These are phyloP conservation scores for Eurosta solidaginis DNA, from an alignment of 1,140 invertebrate species.

Conservation along the genomic window DNA sequence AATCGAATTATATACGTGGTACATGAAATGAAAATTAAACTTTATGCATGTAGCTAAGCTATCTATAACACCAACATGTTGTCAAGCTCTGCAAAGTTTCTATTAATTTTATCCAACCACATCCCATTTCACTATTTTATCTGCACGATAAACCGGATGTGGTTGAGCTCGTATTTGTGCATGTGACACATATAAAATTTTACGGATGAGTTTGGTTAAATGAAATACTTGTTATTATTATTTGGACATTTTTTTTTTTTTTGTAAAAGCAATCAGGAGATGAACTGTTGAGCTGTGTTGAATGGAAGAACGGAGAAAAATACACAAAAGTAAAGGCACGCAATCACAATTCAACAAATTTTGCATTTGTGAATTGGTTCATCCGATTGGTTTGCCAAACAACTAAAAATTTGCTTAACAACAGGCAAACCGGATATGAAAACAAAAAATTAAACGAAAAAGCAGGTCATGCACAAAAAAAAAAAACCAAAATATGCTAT, in stretches of 20 bases:
- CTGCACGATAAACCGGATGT: not conserved
- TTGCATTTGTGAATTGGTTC: not conserved
- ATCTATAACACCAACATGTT: too few relatives aligned
- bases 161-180: not conserved
- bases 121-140: too few relatives aligned
- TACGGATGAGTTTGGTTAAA: not conserved
- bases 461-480: not conserved
- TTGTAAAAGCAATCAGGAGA: slow-evolving; percentile 2
- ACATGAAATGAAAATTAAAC: too few relatives aligned
- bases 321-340: not conserved
- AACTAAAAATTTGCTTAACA: slow-evolving; percentile 17
- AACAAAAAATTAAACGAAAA: not conserved
- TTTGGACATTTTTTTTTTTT: slow-evolving; percentile 7
- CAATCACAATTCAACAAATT: not conserved
- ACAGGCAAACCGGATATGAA: not conserved
- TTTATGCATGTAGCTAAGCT: too few relatives aligned
- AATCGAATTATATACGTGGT: too few relatives aligned
- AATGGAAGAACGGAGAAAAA: not conserved
- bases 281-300: not conserved
- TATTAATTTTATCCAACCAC: too few relatives aligned
- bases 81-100: too few relatives aligned
- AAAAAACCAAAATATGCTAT: not conserved
- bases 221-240: not conserved
- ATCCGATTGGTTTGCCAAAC: not conserved
- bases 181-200: not conserved